Evolutionary conservation across 2,888 invertebrate species (phyloP).

Genomic region (Nomada lathburiana): DNA sequence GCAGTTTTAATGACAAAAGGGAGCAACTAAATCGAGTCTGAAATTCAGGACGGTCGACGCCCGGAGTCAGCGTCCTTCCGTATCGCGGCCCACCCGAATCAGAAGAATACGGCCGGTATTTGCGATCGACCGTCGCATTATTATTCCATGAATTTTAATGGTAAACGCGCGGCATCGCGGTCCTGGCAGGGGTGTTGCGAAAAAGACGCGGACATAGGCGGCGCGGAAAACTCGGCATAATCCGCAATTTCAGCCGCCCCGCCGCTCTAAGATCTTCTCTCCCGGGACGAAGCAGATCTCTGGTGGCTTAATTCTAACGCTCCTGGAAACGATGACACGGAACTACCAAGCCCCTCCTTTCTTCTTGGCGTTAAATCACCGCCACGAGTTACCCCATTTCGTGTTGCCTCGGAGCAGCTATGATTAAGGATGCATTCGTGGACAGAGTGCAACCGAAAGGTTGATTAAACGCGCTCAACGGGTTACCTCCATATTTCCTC

Average conservation of each 20-base stretch:
- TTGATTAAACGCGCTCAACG: constrained; percentile 20
- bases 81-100: constrained; percentile 53
- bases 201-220: constrained; percentile 43
- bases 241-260: constrained; percentile 74
- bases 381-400: background rate
- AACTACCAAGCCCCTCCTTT: constrained; percentile 6
- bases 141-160: constrained; percentile 84
- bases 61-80: constrained; percentile 3
- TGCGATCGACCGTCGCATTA: constrained; percentile 76
- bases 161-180: constrained; percentile 62
- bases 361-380: background rate
- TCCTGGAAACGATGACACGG: constrained; percentile 63
- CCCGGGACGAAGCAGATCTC: constrained; percentile 41
- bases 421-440: background rate
- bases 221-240: constrained; percentile 69
- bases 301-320: constrained; percentile 74
- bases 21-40: background rate
- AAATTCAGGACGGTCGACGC: background rate
- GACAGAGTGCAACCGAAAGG: background rate
- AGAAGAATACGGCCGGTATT: constrained; percentile 69
- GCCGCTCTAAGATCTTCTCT: constrained; percentile 70
- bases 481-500: background rate
- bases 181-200: constrained; percentile 12
- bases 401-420: background rate
- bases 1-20: constrained; percentile 13